A percentile compares a stretch with the other conserved stretches of the same genome.
Conservation (phyloP, 2,888 invertebrate species). For the Andrena praecox region DNA sequence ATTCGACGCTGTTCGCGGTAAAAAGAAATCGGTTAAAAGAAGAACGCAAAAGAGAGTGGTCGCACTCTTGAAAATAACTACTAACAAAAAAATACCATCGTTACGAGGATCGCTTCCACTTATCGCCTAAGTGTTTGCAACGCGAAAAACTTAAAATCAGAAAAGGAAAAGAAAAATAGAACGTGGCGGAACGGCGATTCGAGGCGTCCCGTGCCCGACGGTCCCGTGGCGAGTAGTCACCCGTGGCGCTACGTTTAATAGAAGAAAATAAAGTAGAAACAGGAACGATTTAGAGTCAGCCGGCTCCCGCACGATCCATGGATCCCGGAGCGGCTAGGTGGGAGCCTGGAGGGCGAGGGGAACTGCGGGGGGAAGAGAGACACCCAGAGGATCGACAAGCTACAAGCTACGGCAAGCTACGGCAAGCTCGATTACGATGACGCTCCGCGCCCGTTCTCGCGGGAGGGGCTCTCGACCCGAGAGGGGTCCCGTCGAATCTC, state of each 20-base stretch:
- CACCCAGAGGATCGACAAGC: background rate
- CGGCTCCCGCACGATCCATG: background rate
- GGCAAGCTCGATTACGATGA: too few relatives aligned
- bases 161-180: background rate
- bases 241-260: background rate
- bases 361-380: background rate
- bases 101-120: background rate
- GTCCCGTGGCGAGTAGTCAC: conserved; percentile 15
- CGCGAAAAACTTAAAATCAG: background rate
- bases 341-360: background rate
- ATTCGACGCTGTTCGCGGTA: background rate
- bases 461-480: background rate
- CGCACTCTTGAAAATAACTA: background rate
- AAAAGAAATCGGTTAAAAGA: conserved; percentile 7
- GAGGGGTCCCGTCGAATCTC: background rate
- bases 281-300: conserved; percentile 34
- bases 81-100: background rate
- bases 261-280: conserved; percentile 1
- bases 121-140: background rate
- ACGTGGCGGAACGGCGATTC: background rate
- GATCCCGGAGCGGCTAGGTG: background rate
- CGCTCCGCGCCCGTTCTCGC: background rate
- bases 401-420: too few relatives aligned
- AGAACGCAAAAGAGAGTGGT: conserved; percentile 13
- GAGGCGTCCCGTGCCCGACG: background rate